phyloP scores from a whole-genome alignment of 2,797 vertebrate genomes.

The Falco rusticolus region DNA sequence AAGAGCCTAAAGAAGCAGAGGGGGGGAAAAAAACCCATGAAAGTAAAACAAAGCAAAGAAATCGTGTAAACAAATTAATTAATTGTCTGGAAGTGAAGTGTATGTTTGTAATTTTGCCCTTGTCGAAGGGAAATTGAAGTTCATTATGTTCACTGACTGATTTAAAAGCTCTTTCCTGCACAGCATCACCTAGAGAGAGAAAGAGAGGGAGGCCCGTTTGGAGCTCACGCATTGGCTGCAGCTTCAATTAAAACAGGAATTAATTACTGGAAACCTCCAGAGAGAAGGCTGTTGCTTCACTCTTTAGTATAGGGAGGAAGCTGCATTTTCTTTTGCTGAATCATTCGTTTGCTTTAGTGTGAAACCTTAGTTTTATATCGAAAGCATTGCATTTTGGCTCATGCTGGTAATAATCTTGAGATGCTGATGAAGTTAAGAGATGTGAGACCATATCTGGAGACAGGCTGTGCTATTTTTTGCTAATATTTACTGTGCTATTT shows the following conservation, averaged over 20 bases:
- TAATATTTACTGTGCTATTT: neutral
- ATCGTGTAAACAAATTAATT: slow-evolving; percentile 82
- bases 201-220: slow-evolving; percentile 32
- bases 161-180: slow-evolving; percentile 72
- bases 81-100: slow-evolving; percentile 80
- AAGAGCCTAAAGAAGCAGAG: slow-evolving; percentile 48
- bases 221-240: slow-evolving; percentile 24
- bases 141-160: slow-evolving; percentile 74
- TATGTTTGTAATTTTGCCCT: slow-evolving; percentile 77
- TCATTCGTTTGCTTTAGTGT: neutral
- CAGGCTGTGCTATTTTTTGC: neutral
- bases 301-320: neutral
- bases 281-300: slow-evolving; percentile 52
- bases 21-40: slow-evolving; percentile 13
- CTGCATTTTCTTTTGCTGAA: slow-evolving; percentile 13
- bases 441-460: neutral
- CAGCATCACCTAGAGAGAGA: slow-evolving; percentile 52
- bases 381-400: neutral
- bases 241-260: slow-evolving; percentile 76
- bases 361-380: neutral
- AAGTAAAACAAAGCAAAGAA: slow-evolving; percentile 76
- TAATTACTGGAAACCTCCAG: slow-evolving; percentile 74
- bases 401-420: neutral
- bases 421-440: neutral
- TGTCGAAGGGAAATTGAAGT: slow-evolving; percentile 75